Evolutionary conservation across 2,113 vertebrate species (phyloP).

Genomic region (Caranx melampygus): DNA sequence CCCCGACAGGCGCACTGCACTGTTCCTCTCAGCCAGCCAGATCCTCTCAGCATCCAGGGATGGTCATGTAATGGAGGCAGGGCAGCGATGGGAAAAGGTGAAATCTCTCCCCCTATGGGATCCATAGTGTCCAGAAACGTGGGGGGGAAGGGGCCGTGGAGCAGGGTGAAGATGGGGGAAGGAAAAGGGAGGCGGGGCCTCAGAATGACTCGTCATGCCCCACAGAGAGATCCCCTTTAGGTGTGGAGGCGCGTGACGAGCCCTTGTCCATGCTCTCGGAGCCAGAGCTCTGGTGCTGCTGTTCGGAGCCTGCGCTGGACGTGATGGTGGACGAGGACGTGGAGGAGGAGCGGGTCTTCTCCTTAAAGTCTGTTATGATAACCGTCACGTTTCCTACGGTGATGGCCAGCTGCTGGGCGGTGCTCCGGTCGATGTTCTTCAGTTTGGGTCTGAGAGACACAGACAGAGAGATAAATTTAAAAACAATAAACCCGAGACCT

Average conservation of each 20-base stretch:
- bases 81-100: conserved; percentile 61
- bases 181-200: conserved; percentile 58
- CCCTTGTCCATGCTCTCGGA: conserved; percentile 99
- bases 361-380: conserved; percentile 99
- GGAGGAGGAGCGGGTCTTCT: conserved; percentile 99
- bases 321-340: conserved; percentile 99
- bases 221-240: conserved; percentile 95
- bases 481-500: neutral
- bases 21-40: conserved; percentile 70
- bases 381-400: conserved; percentile 99
- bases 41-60: conserved; percentile 72
- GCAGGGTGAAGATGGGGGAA: conserved; percentile 46
- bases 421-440: conserved; percentile 99
- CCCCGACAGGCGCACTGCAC: conserved; percentile 41
- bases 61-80: conserved; percentile 64
- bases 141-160: conserved; percentile 42
- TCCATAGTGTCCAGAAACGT: conserved; percentile 71
- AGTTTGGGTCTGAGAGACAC: conserved; percentile 89
- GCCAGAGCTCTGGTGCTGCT: conserved; percentile 99
- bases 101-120: conserved; percentile 65
- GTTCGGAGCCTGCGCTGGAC: conserved; percentile 96
- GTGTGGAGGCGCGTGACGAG: conserved; percentile 97
- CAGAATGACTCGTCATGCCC: conserved; percentile 98
- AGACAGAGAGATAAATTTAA: neutral
- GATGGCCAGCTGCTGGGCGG: conserved; percentile 97